Evolutionary conservation across 1,140 invertebrate species (phyloP).

Genomic region (Papilio machaon): DNA sequence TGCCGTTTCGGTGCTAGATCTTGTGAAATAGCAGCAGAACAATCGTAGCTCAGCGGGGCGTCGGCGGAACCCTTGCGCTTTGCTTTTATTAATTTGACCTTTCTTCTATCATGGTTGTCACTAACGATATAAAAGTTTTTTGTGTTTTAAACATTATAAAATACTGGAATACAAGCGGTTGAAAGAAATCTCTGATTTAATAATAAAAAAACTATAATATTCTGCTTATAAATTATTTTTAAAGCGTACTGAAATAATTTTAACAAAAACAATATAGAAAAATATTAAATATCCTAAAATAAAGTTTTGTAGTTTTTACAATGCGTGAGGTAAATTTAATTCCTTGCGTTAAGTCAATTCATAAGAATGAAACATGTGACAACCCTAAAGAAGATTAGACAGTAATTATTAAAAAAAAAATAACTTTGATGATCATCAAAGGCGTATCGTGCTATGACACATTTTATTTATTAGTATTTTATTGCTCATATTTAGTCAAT

Average conservation of each 20-base stretch:
- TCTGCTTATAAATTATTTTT: too few relatives aligned
- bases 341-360: too few relatives aligned
- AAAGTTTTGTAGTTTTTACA: too few relatives aligned
- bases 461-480: constrained; percentile 31
- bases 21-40: constrained; percentile 41
- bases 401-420: neutral
- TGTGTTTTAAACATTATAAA: neutral
- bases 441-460: constrained; percentile 27
- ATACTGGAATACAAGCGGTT: too few relatives aligned
- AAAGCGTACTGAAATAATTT: too few relatives aligned
- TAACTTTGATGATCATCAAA: constrained; percentile 1
- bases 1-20: constrained; percentile 49
- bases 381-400: neutral
- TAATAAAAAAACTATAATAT: too few relatives aligned
- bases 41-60: constrained; percentile 39
- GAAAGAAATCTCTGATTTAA: too few relatives aligned
- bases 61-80: constrained; percentile 45
- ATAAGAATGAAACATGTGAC: neutral
- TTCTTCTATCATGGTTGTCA: constrained; percentile 31
- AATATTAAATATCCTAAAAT: too few relatives aligned
- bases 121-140: neutral
- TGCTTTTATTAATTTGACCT: constrained; percentile 42
- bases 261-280: too few relatives aligned
- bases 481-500: constrained; percentile 31
- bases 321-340: too few relatives aligned